Evolutionary conservation across 2,113 vertebrate species (phyloP).

Genomic region (Anseranas semipalmata): DNA sequence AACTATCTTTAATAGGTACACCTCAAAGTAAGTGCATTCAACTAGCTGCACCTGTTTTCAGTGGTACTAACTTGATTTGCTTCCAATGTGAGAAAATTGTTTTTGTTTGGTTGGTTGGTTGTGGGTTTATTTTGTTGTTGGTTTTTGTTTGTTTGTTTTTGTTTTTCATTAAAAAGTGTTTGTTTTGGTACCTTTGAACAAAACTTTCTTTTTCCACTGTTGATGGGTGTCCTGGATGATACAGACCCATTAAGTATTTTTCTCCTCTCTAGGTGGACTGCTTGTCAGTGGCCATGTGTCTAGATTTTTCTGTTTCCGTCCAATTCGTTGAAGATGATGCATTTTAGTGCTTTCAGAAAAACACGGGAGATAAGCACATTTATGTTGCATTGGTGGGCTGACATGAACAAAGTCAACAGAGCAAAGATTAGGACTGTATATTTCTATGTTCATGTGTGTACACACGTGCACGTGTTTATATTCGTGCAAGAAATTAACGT

Average conservation of each 20-base stretch:
- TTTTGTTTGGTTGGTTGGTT: not conserved
- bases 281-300: not conserved
- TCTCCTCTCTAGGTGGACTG: not conserved
- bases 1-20: fast-evolving
- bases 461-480: not conserved
- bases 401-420: not conserved
- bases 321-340: not conserved
- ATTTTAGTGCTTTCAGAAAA: not conserved
- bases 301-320: not conserved
- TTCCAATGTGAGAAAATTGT: not conserved
- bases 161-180: not conserved
- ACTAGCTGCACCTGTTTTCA: not conserved
- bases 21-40: not conserved
- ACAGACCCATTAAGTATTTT: not conserved
- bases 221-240: not conserved
- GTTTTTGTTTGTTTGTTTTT: not conserved
- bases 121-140: not conserved
- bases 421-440: not conserved
- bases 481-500: not conserved
- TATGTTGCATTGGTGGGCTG: not conserved
- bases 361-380: not conserved
- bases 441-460: not conserved
- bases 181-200: not conserved
- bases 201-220: not conserved
- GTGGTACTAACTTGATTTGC: not conserved